Evolutionary conservation across 2,888 invertebrate genomes (phyloP).

Genomic region (Stenolophus ochropezus): DNA sequence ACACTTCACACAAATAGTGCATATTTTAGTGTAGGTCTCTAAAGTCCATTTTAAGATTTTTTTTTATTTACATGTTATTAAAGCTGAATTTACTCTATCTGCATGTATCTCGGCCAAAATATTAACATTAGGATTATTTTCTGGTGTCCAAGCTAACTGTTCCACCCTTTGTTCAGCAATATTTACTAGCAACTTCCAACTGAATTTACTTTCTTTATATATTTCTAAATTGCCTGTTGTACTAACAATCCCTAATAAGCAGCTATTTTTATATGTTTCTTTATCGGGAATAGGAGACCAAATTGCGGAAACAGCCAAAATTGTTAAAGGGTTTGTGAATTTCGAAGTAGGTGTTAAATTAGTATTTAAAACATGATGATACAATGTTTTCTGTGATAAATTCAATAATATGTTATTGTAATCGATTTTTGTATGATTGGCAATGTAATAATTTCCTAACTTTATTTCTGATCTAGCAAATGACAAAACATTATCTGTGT

Average conservation of each 20-base stretch:
- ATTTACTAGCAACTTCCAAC: conserved; percentile 67
- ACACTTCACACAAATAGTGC: too few relatives aligned
- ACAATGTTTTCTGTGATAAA: conserved; percentile 65
- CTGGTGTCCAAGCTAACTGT: conserved; percentile 65
- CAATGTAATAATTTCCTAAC: conserved; percentile 35
- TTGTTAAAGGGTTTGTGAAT: conserved; percentile 62
- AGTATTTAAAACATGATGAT: conserved; percentile 66
- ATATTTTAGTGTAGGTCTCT: too few relatives aligned
- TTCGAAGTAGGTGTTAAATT: conserved; percentile 67
- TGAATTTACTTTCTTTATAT: conserved; percentile 66
- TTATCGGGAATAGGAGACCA: conserved; percentile 68
- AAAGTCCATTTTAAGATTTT: too few relatives aligned
- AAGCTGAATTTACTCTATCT: conserved; percentile 14
- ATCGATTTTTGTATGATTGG: conserved; percentile 63
- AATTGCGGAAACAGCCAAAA: conserved; percentile 65
- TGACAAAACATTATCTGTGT: conserved; percentile 58
- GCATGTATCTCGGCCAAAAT: conserved; percentile 9
- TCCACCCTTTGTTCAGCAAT: conserved; percentile 66
- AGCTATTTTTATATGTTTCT: conserved; percentile 33
- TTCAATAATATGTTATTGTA: conserved; percentile 65
- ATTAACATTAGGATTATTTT: not conserved
- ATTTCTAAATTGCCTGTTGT: conserved; percentile 68
- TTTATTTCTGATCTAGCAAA: conserved; percentile 43
- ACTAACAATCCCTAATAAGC: conserved; percentile 67
- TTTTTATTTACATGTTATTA: conserved; percentile 41